A percentile compares a stretch with the other conserved stretches of the same genome.
Conservation (phyloP, 2,888 invertebrate genomes). For the Ichneumoninae sp. region DNA sequence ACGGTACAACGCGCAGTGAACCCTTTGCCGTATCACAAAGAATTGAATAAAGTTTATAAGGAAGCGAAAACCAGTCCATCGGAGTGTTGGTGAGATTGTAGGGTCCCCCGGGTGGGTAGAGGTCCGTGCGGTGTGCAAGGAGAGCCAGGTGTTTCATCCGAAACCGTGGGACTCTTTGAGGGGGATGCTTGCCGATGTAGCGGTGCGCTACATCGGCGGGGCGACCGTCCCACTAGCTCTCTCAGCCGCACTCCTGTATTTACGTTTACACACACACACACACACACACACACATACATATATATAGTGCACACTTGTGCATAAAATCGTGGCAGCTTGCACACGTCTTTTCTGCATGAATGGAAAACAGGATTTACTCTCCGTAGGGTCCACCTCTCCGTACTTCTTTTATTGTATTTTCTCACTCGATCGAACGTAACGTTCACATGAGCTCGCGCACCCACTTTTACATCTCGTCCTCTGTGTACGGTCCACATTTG, state of each 20-base stretch:
- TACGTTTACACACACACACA: constrained; percentile 4
- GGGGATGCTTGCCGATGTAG: constrained; percentile 76
- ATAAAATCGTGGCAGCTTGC: constrained; percentile 54
- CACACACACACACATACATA: background rate
- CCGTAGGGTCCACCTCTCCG: constrained; percentile 74
- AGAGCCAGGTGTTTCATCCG: constrained; percentile 79
- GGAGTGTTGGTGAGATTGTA: constrained; percentile 60
- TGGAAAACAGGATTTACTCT: constrained; percentile 83
- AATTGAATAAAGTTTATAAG: constrained; percentile 83
- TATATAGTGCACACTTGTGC: constrained; percentile 1
- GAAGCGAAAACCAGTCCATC: constrained; percentile 74
- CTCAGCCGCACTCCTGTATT: constrained; percentile 18
- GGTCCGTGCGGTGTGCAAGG: constrained; percentile 45
- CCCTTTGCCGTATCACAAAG: constrained; percentile 81
- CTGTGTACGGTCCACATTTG: constrained; percentile 8
- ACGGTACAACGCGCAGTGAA: constrained; percentile 39
- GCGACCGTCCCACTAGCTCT: constrained; percentile 69
- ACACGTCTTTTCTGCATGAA: constrained; percentile 74
- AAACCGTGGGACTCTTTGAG: constrained; percentile 79
- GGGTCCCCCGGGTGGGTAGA: constrained; percentile 50
- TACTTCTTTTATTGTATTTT: constrained; percentile 79
- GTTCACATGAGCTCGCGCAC: constrained; percentile 23
- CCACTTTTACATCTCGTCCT: background rate
- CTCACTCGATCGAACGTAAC: constrained; percentile 76
- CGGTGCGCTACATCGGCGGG: constrained; percentile 57